Evolutionary conservation across 53 echinoderm and acorn worm species (phyloP), one percentile per base, ranked within the genome.

Genomic region (Arbacia lixula): DNA sequence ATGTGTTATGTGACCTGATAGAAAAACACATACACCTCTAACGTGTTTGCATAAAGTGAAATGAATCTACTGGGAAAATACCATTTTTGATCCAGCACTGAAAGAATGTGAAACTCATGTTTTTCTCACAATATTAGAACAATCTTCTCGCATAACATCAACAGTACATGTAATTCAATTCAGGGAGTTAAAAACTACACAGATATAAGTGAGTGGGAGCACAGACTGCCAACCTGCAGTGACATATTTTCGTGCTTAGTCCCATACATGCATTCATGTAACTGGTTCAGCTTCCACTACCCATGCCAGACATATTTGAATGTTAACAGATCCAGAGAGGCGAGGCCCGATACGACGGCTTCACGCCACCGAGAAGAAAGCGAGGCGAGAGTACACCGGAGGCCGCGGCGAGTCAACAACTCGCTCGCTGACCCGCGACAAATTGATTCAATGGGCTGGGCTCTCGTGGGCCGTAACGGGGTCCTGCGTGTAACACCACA

Each of bases 371-470:
- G 6, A 46, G 22, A 21, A 57, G 31, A 74, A 53, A 74, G 53
- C 33, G 49, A 53, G 74, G 74, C 51, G 49, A 53, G 74, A 53
- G 74, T 74, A 74, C 74, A 43, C 34, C 51, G 35, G 46, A 29
- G 53, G 74, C 74, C 51, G 34, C 35, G 32, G 17, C 53, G 19
- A 74, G 53, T 74, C 51, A 74, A 53, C 74, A 74, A 34, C 74
- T 74, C 74, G 21, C 46, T 53, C 52, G 14, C 31, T 53, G 74
- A 74, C 74, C 74, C 74, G 74, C 53, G 34, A 74, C 53, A 53
- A 74, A 74, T 74, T 52, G 74, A 74, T 74, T 50, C 74, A 74
- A 74, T 50, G 52, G 33, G 74, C 52, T 31, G 51, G 54, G 51
- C 74, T 52, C 74, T 53, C 74, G 6, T 74, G 41, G 43, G 4